Evolutionary conservation across 2,113 vertebrate species (phyloP).

Genomic region (Chauna torquata): DNA sequence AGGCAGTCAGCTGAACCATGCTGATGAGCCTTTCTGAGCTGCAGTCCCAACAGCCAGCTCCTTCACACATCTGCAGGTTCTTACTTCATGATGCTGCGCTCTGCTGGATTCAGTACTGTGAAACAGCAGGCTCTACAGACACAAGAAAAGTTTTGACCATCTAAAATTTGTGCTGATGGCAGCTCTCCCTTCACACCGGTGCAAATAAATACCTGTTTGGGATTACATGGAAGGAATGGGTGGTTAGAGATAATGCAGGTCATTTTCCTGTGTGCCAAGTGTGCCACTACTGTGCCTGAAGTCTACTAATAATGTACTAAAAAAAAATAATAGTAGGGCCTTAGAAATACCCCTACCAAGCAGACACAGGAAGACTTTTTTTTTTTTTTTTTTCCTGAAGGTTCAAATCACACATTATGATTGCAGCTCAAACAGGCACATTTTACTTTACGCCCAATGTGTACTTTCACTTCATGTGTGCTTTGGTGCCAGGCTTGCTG

Average conservation of each 20-base stretch:
- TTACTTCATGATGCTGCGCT: not conserved
- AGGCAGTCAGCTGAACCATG: not conserved
- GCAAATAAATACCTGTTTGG: not conserved
- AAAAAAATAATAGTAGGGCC: not conserved
- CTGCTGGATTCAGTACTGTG: not conserved
- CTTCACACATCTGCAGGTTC: not conserved
- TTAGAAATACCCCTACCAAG: not conserved
- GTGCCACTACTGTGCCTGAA: not conserved
- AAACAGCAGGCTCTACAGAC: not conserved
- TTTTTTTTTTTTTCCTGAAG: not conserved
- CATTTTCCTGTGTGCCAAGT: not conserved
- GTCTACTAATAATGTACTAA: not conserved
- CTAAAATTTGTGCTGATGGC: not conserved
- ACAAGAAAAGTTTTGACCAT: not conserved
- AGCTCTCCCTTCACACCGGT: not conserved
- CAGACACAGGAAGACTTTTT: not conserved
- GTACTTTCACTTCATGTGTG: not conserved
- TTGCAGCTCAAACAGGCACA: not conserved
- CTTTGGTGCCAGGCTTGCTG: not conserved
- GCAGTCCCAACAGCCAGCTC: not conserved
- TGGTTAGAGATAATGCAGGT: not conserved
- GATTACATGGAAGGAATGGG: not conserved
- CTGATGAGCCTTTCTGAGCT: not conserved
- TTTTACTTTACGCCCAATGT: not conserved
- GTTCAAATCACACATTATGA: not conserved